These are phyloP conservation scores for Ecliptopera silaceata DNA, from an alignment of 2,888 invertebrate species.

Conservation along the genomic window DNA sequence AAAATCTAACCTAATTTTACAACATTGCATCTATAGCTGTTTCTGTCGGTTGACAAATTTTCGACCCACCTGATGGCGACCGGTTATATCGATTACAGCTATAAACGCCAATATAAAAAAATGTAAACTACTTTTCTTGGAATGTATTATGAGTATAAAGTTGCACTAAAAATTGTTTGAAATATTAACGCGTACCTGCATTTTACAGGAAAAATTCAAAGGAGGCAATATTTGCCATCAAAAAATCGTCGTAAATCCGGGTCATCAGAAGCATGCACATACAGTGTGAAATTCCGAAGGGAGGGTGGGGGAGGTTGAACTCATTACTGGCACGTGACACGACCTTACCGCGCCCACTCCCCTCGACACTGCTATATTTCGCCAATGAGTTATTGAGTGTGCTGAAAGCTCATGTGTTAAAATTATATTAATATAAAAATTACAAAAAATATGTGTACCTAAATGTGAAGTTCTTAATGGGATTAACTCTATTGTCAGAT, in stretches of 20 bases:
- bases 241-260: constrained; percentile 69
- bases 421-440: constrained; percentile 58
- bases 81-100: too few relatives aligned
- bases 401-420: constrained; percentile 71
- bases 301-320: constrained; percentile 64
- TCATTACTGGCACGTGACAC: constrained; percentile 82
- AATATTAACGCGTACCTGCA: constrained; percentile 7
- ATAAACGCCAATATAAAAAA: too few relatives aligned
- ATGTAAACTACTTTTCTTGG: too few relatives aligned
- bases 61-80: too few relatives aligned
- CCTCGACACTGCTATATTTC: constrained; percentile 67
- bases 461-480: too few relatives aligned
- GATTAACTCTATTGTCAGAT: too few relatives aligned
- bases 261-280: constrained; percentile 70
- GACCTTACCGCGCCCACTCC: constrained; percentile 62
- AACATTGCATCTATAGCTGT: too few relatives aligned
- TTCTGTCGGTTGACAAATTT: too few relatives aligned
- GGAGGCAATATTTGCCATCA: constrained; percentile 34
- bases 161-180: not conserved
- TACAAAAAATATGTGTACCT: too few relatives aligned
- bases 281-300: constrained; percentile 74
- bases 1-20: too few relatives aligned
- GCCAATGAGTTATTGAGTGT: constrained; percentile 81
- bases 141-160: too few relatives aligned
- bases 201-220: constrained; percentile 25